Base-by-base conservation (phyloP, 2,888 invertebrate genomes). In the Leptinotarsa haldemani region DNA sequence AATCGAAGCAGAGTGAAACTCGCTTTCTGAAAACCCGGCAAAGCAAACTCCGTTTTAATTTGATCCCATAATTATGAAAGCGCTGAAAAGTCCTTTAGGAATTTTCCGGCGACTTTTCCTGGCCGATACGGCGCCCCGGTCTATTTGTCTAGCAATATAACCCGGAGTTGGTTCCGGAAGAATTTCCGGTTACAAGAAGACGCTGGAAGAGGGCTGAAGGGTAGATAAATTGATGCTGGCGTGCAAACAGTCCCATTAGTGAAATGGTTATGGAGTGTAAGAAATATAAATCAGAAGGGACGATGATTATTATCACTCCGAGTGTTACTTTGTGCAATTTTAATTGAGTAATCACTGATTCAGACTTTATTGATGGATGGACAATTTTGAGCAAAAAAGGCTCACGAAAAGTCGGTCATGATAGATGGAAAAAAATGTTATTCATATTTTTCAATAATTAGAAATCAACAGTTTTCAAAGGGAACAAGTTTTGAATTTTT, bases 121-220 rank as follows among this genome's bases (percentile, higher is more conserved):
- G 66, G 73, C 56, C 66, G 74, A 61, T 30, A 53, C 18, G 69
- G 68, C 69, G 69, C 61, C 53, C 68, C 71, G 63, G 66, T 73
- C 73, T 73, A 73, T 76, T 76, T 76, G 69, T 76, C 73, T 76
- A 73, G 71, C 73, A 65, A 69, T 73, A 76, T 73, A 75, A 73
- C 70, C 64, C 71, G 68, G 52, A 58, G 70, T 69, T 50, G 46
- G 71, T 71, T 76, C 73, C 75, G 65, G 73, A 30, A 70, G 69
- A 72, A 70, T 67, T 67, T 75, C 72, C 75, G 72, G 69, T 47
- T 75, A 75, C 65, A 69, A 67, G 72, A 72, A 70, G 66, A 70
- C 46, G 66, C 47, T 69, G 69, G 71, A 69, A 71, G 67, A 72
- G 71, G 66, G 67, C 61, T 50, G 74, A 65, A 68, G 71, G 61